Conservation (phyloP, 2,888 invertebrate genomes). For the Oligia fasciuncula region DNA sequence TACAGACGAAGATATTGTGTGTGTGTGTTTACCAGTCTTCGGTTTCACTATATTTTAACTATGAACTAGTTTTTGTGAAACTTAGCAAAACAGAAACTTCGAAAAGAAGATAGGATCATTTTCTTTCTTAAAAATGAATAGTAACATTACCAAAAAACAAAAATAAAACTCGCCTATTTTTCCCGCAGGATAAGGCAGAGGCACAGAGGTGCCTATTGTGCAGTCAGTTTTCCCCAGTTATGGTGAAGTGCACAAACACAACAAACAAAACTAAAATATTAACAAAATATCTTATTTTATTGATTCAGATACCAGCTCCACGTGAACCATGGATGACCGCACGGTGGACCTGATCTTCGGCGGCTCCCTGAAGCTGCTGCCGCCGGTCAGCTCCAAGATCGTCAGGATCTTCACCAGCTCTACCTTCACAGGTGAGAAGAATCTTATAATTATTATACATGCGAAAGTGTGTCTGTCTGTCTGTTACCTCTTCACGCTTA, state of each 20-base stretch:
- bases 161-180: neutral
- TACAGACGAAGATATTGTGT: neutral
- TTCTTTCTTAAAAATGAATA: neutral
- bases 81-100: neutral
- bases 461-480: no score
- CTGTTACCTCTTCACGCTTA: no score
- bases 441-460: neutral
- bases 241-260: neutral
- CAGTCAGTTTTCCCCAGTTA: neutral
- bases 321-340: conserved; percentile 94
- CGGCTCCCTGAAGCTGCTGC: conserved; percentile 96
- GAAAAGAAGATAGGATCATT: neutral
- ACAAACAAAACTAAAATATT: neutral
- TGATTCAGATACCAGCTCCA: neutral
- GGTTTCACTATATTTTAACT: neutral
- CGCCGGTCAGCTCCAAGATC: conserved; percentile 99
- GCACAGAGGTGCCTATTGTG: neutral
- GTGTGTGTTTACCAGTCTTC: neutral
- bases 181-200: neutral
- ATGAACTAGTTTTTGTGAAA: neutral
- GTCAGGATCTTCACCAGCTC: conserved; percentile 99
- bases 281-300: neutral
- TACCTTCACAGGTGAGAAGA: conserved; percentile 96
- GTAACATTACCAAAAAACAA: neutral
- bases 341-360: conserved; percentile 97